Base-by-base conservation (phyloP, 1,140 invertebrate species). In the Acromyrmex heyeri region DNA sequence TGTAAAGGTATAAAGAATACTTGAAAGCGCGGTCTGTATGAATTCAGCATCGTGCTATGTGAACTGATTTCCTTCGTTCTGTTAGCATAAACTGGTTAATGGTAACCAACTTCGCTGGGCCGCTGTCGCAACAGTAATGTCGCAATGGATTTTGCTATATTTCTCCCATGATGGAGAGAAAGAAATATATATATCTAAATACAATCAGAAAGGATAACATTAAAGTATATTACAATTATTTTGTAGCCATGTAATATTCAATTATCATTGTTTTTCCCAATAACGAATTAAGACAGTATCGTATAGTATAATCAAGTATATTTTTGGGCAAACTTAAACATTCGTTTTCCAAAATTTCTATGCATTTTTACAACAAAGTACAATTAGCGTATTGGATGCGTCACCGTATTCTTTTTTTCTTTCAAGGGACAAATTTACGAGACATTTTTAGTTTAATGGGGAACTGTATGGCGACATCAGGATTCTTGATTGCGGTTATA, bases 391-490 rank as follows among this genome's bases (percentile, higher is more conserved):
- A 24, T 10, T 5, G n/a, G 10, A 27, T 27, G 7, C 30, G 12
- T 16, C 16, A 21, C 1, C 16, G 10, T n/a, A 2, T 3, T 24
- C 2, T 8, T 38, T 44, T 24, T 8, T 12, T n/a, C 10, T 55
- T 75, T 14, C 14, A 21, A 27, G 0, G 21, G 18, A 27, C 16
- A 18, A 61, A 18, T 30, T 0, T 1, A n/a, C 38, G 38, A 50
- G 18, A 88, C 48, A 48, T 30, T 67, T 62, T 76, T 69, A 16
- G n/a, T 76, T 86, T 67, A 81, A 57, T 53, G 82, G 38, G 34
- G 73, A 88, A 78, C 59, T n/a, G 73, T 38, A 38, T 70, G 48
- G 64, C n/a, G 53, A 34, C 8, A 14, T 55, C 7, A n/a, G 55
- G 21, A 53, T 82, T 27, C 16, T 61, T 16, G 48, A 16, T 8